Percentiles rank a stretch among this genome's conserved stretches.
Conservation (phyloP, 2,888 invertebrate genomes). For the Sepioteuthis lessoniana region DNA sequence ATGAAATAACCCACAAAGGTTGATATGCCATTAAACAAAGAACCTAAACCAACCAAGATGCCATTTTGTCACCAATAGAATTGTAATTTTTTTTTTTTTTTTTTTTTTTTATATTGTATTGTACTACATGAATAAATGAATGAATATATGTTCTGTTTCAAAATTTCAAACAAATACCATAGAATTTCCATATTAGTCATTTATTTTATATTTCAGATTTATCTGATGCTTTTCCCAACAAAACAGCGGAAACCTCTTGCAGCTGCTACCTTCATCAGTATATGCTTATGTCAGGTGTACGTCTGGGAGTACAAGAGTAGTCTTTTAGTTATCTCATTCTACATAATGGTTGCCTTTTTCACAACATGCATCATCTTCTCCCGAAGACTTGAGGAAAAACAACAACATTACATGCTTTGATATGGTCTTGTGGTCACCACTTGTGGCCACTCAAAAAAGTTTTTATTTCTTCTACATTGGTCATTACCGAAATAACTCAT, state of each 20-base stretch:
- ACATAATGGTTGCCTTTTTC: constrained; percentile 58
- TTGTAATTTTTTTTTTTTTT: no score
- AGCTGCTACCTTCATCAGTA: constrained; percentile 59
- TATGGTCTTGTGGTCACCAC: neutral
- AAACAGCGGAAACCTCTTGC: constrained; percentile 58
- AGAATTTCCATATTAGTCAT: no score
- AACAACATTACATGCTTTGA: constrained; percentile 62
- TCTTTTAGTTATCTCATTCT: constrained; percentile 57
- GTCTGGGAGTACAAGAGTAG: constrained; percentile 60
- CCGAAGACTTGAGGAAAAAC: constrained; percentile 58
- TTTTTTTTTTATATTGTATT: no score
- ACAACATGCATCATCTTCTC: constrained; percentile 62
- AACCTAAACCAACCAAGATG: no score
- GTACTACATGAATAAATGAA: no score
- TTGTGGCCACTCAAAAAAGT: neutral
- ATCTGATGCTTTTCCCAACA: constrained; percentile 57
- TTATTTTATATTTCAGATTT: constrained; percentile 56
- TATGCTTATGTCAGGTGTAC: constrained; percentile 62
- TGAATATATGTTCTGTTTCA: no score
- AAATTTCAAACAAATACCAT: no score
- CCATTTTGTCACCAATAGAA: no score
- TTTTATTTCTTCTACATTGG: no score
- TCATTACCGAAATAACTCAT: no score
- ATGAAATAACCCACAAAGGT: no score
- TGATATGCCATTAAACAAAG: no score